phyloP scores from a whole-genome alignment of 2,888 invertebrate species.

The Diaphora mendica region DNA sequence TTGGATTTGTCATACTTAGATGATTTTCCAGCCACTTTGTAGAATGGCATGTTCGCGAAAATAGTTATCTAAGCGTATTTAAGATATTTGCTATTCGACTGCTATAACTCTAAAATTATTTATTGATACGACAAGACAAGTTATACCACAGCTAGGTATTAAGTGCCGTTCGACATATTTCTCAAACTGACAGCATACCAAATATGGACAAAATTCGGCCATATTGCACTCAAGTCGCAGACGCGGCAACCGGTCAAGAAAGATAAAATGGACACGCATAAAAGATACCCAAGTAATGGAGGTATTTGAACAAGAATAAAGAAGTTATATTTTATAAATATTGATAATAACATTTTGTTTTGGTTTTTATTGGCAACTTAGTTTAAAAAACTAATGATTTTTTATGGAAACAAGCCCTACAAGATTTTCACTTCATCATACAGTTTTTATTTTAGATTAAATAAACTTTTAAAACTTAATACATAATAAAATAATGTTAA shows the following conservation, averaged over 20 bases:
- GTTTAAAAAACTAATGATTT: too few relatives aligned
- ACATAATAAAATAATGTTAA: too few relatives aligned
- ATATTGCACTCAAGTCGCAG: not conserved
- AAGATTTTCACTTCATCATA: too few relatives aligned
- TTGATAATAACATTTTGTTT: too few relatives aligned
- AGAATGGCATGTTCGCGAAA: not conserved
- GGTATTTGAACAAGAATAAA: not conserved
- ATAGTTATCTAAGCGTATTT: too few relatives aligned
- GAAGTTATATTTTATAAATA: not conserved
- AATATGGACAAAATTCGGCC: not conserved
- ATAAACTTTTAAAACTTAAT: too few relatives aligned
- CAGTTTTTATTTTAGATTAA: too few relatives aligned
- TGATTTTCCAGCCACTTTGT: not conserved
- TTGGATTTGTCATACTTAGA: not conserved
- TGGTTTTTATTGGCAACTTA: too few relatives aligned
- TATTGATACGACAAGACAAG: not conserved
- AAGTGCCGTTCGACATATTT: not conserved
- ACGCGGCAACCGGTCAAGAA: not conserved
- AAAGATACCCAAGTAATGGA: not conserved
- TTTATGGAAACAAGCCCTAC: too few relatives aligned
- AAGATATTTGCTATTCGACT: not conserved
- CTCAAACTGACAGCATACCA: not conserved
- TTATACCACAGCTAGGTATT: not conserved
- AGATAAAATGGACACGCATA: not conserved
- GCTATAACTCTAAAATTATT: not conserved